These are phyloP conservation scores for Apocheima hispidaria DNA, from an alignment of 2,888 invertebrate species.

Conservation along the genomic window DNA sequence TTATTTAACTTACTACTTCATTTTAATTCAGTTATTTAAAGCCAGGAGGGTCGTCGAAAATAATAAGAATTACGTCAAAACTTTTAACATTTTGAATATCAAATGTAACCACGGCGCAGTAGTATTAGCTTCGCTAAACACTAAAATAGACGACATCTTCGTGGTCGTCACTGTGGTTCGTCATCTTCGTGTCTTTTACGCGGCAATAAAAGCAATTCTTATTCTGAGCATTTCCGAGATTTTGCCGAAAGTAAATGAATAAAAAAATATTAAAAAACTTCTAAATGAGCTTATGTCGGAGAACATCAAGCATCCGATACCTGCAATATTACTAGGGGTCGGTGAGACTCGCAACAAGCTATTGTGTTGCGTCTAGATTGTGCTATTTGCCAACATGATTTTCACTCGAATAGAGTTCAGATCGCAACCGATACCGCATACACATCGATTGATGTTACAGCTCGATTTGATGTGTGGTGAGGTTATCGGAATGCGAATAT, in stretches of 20 bases:
- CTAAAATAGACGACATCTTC: no score
- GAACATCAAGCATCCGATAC: constrained; percentile 19
- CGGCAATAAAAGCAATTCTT: no score
- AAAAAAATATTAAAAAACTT: no score
- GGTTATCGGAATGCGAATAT: constrained; percentile 23
- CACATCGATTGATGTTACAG: constrained; percentile 22
- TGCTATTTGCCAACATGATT: constrained; percentile 59
- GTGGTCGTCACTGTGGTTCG: no score
- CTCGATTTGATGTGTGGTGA: constrained; percentile 25
- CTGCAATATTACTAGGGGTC: constrained; percentile 47
- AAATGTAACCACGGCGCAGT: no score
- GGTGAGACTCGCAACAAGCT: constrained; percentile 49
- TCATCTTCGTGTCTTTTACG: no score
- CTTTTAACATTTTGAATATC: no score
- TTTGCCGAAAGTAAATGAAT: not conserved
- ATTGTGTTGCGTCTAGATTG: constrained; percentile 53
- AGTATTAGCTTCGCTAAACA: no score
- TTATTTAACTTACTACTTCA: no score
- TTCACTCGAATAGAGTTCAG: constrained; percentile 44
- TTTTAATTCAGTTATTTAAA: not conserved
- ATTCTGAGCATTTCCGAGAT: not conserved
- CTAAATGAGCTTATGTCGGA: not conserved
- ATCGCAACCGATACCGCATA: constrained; percentile 30
- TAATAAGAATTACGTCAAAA: no score
- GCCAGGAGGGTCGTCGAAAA: no score